Conservation (phyloP, 2,113 vertebrate genomes). For the Apteryx mantelli region DNA sequence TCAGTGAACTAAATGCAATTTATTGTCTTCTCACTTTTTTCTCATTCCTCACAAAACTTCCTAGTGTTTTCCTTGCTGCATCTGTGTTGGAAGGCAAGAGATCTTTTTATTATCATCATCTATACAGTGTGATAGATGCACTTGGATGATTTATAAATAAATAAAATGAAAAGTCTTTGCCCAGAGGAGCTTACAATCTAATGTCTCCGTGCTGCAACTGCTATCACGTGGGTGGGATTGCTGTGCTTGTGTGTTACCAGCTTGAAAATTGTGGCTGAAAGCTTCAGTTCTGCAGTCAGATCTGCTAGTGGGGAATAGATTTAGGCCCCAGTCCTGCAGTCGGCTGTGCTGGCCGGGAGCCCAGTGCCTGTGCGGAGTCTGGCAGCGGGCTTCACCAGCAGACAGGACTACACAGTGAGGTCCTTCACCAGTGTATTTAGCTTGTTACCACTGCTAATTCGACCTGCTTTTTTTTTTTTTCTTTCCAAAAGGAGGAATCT, state of each 20-base stretch:
- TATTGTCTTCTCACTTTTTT: conserved; percentile 29
- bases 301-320: conserved; percentile 28
- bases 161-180: conserved; percentile 9
- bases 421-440: not conserved
- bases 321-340: conserved; percentile 24
- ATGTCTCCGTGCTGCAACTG: not conserved
- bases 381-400: conserved; percentile 19
- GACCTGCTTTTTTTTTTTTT: not conserved
- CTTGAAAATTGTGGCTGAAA: conserved; percentile 61
- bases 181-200: not conserved
- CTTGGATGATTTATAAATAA: conserved; percentile 24
- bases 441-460: not conserved
- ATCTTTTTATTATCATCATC: conserved; percentile 1
- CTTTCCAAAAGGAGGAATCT: not conserved
- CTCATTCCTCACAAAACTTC: not conserved
- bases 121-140: not conserved
- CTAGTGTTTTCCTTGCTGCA: not conserved
- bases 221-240: conserved; percentile 31
- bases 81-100: not conserved
- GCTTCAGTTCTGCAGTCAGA: conserved; percentile 56
- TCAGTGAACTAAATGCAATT: conserved; percentile 54
- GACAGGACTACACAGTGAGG: not conserved
- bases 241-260: conserved; percentile 43
- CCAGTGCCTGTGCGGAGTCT: not conserved
- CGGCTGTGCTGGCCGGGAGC: conserved; percentile 22